Evolutionary conservation across 2,113 vertebrate genomes (phyloP), one percentile per base, ranked within the genome.

Genomic region (Fukomys damarensis): DNA sequence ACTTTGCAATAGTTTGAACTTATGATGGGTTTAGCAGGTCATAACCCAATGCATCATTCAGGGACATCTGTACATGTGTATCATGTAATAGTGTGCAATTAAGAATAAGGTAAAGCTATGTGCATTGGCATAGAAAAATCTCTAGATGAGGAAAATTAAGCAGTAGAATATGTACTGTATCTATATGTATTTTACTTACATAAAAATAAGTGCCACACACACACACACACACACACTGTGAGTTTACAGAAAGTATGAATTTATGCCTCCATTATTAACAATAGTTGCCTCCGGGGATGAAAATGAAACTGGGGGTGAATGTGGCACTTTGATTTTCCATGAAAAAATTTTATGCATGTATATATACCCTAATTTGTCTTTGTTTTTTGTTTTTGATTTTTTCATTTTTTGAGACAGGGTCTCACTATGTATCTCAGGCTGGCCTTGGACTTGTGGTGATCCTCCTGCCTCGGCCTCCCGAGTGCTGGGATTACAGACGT

Each of bases 251-350:
- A 84, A 84, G 74, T 26, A 56, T 59, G 35, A 94, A 74, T 63
- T 86, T 61, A 52, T 30, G 26, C 19, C 43, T 68, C 85, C 35
- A 26, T 65, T 68, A 54, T 72, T 87, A 90, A 76, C 20, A 68
- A 58, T 52, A 61, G 52, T 76, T 92, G 58, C 30, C 38, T 88
- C 52, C 70, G 63, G 63, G 41, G n/a, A 95, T 94, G 32, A 52
- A 72, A 79, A 70, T 41, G 24, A 35, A 66, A 81, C 59, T 74
- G 46, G 20, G 32, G 65, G 26, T 92, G 32, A 81, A 81, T 65
- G 38, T 76, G 35, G 38, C 63, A 87, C 85, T 96, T 95, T 68
- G 61, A 82, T 63, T 65, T 89, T 83, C 91, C 14, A 2, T 68
- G 52, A 89, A 92, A 92, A 95, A 81, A 56, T 70, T 4, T 63